Evolutionary conservation across 1,140 invertebrate species (phyloP).

Genomic region (Latrodectus geometricus): DNA sequence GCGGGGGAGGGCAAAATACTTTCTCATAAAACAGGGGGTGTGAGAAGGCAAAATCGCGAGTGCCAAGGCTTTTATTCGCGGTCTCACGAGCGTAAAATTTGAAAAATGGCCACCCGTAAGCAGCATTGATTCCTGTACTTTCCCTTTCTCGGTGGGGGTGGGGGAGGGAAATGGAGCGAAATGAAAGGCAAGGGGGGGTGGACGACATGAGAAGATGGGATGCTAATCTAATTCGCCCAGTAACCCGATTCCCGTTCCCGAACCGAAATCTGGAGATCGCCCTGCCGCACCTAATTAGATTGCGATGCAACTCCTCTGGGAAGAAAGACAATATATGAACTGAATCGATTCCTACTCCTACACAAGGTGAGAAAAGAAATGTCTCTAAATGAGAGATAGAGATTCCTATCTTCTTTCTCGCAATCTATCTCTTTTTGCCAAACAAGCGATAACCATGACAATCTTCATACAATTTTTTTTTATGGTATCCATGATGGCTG

Average conservation of each 20-base stretch:
- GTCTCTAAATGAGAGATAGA: no score
- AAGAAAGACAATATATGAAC: background rate
- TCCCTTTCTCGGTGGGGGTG: background rate
- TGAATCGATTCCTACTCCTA: background rate
- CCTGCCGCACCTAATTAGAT: conserved; percentile 34
- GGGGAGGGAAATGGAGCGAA: background rate
- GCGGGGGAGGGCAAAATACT: no score
- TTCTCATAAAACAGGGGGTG: background rate
- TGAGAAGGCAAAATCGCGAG: background rate
- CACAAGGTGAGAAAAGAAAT: no score
- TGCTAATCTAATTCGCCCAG: conserved; percentile 38
- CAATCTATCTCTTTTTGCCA: no score
- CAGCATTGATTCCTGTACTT: background rate
- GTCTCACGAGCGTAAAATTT: conserved; percentile 35
- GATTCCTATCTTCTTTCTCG: no score
- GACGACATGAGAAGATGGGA: conserved; percentile 6
- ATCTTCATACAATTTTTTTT: no score
- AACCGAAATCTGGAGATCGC: conserved; percentile 32
- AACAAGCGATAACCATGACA: no score
- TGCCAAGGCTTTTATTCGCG: background rate
- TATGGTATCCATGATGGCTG: no score
- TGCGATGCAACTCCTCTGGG: conserved; percentile 11
- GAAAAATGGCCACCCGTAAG: conserved; percentile 29
- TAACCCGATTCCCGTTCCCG: conserved; percentile 40
- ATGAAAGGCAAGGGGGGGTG: background rate